Evolutionary conservation across 2,888 invertebrate species (phyloP).

Genomic region (Dolichopus griseipennis): DNA sequence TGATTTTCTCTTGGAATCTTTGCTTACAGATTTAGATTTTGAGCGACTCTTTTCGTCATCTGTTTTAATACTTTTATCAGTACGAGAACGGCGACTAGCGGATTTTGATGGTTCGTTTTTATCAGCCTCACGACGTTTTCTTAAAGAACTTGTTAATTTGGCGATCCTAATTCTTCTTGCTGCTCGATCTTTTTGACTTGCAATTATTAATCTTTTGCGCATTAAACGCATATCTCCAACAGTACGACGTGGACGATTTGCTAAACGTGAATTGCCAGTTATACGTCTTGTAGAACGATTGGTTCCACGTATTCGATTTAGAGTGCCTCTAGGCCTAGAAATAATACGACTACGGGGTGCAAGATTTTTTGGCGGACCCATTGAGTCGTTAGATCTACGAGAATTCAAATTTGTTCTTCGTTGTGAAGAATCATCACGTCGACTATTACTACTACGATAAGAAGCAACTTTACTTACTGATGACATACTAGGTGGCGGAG

Average conservation of each 20-base stretch:
- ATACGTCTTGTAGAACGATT: constrained; percentile 28
- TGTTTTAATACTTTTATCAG: constrained; percentile 29
- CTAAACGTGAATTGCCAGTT: constrained; percentile 32
- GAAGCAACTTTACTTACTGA: constrained; percentile 26
- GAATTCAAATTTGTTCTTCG: constrained; percentile 16
- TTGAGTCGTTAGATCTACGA: constrained; percentile 27
- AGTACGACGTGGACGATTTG: constrained; percentile 31
- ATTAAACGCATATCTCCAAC: constrained; percentile 38
- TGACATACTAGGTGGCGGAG: constrained; percentile 32
- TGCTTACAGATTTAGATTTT: constrained; percentile 17
- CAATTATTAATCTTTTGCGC: constrained; percentile 39
- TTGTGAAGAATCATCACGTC: constrained; percentile 17
- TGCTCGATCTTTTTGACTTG: constrained; percentile 41
- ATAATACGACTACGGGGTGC: constrained; percentile 37
- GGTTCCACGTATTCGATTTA: constrained; percentile 29
- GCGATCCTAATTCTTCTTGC: constrained; percentile 40
- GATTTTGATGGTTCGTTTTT: constrained; percentile 23
- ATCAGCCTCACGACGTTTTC: constrained; percentile 37
- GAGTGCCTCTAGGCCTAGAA: constrained; percentile 34
- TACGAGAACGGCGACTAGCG: constrained; percentile 29
- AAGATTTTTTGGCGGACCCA: constrained; percentile 41
- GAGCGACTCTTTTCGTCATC: background rate
- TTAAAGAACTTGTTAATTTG: constrained; percentile 42
- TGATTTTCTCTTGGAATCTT: constrained; percentile 25
- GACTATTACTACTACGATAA: constrained; percentile 22